phyloP scores from a whole-genome alignment of 2,797 vertebrate genomes.

The Anas flavirostris region DNA sequence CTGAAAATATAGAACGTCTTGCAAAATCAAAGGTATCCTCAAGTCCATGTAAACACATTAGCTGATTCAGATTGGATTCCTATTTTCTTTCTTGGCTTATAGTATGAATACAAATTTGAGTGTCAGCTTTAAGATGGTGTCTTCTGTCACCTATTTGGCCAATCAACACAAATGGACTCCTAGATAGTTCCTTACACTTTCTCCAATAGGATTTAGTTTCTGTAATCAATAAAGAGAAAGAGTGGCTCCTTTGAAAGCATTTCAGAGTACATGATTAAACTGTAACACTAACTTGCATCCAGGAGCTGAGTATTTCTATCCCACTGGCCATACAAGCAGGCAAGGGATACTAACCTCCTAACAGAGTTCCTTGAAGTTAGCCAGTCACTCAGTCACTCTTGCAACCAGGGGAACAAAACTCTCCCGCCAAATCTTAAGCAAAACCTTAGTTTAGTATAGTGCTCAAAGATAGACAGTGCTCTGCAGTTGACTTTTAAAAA shows the following conservation, averaged over 20 bases:
- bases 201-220: neutral
- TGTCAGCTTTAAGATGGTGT: neutral
- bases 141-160: neutral
- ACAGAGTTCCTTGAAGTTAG: neutral
- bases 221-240: neutral
- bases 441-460: neutral
- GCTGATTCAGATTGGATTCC: neutral
- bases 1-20: conserved; percentile 85
- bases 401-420: neutral
- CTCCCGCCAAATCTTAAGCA: neutral
- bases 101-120: neutral
- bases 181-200: neutral
- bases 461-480: neutral
- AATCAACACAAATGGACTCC: neutral
- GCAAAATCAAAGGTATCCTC: conserved; percentile 83
- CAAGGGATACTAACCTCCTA: neutral
- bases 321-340: neutral
- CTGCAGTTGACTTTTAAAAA: neutral
- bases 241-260: neutral
- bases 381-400: neutral
- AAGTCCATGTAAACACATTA: neutral
- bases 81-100: neutral
- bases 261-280: neutral
- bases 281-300: neutral
- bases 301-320: neutral